phyloP scores from a whole-genome alignment of 2,797 vertebrate genomes.

The Bufotes viridis region DNA sequence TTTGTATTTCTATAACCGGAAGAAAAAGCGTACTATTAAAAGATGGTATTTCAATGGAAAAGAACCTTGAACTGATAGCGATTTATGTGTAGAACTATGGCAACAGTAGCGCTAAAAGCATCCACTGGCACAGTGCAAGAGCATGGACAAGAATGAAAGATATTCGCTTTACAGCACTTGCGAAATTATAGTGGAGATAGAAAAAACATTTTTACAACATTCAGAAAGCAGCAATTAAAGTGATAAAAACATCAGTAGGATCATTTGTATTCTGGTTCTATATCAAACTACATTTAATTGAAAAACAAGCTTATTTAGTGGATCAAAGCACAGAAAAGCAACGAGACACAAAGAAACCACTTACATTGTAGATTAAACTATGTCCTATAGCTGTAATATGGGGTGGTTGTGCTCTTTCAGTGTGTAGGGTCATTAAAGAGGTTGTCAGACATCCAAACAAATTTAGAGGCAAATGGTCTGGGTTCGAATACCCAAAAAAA shows the following conservation, averaged over 20 bases:
- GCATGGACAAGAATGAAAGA: neutral
- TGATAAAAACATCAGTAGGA: neutral
- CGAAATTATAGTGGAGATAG: neutral
- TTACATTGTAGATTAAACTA: neutral
- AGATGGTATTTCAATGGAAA: neutral
- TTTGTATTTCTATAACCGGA: slow-evolving; percentile 87
- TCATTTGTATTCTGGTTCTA: neutral
- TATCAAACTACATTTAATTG: neutral
- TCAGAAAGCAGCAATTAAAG: neutral
- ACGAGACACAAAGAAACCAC: neutral
- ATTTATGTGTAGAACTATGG: neutral
- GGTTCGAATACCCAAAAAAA: no score
- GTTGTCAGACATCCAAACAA: neutral
- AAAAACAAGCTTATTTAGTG: slow-evolving; percentile 1
- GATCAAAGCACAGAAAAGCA: neutral
- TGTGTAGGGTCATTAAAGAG: neutral
- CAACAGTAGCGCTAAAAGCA: neutral
- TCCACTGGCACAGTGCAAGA: neutral
- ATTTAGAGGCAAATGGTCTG: no score
- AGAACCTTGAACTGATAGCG: slow-evolving; percentile 3
- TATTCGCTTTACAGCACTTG: neutral
- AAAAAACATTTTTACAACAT: neutral
- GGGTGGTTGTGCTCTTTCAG: neutral
- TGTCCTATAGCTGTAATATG: neutral
- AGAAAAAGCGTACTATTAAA: neutral